Percentiles rank a stretch among this genome's conserved stretches.
These are phyloP conservation scores for Patiria pectinifera DNA, from an alignment of 53 echinoderm and acorn worm species.

Conservation along the genomic window DNA sequence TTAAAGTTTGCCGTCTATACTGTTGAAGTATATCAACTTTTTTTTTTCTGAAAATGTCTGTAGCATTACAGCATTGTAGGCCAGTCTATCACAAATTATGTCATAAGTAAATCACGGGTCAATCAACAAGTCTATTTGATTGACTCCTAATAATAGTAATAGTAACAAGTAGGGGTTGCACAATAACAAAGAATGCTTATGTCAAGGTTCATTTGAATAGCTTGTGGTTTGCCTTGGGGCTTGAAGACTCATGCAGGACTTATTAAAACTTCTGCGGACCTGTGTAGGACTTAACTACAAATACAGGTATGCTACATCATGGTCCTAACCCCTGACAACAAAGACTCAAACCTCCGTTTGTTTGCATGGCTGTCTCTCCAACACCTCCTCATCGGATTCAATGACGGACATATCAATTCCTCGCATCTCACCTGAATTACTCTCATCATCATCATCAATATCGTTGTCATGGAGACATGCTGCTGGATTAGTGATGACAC, in stretches of 20 bases:
- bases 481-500: conserved; percentile 55
- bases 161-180: no score
- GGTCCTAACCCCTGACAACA: neutral
- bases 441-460: conserved; percentile 56
- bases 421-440: conserved; percentile 72
- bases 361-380: conserved; percentile 23
- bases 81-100: no score
- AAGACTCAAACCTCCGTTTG: conserved; percentile 48
- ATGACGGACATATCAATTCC: conserved; percentile 85
- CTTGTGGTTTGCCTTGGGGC: neutral
- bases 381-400: conserved; percentile 77
- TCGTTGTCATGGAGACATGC: conserved; percentile 41
- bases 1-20: no score
- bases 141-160: no score
- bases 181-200: no score
- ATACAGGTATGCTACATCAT: neutral
- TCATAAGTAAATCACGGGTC: no score
- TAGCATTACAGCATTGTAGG: no score
- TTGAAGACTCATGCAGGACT: neutral
- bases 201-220: no score
- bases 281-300: no score
- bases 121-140: no score
- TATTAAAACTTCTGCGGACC: neutral
- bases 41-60: no score
- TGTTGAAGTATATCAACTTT: no score